A percentile compares a stretch with the other conserved stretches of the same genome.
phyloP scores from a whole-genome alignment of 2,113 vertebrate genomes.

The Muntiacus muntjak region DNA sequence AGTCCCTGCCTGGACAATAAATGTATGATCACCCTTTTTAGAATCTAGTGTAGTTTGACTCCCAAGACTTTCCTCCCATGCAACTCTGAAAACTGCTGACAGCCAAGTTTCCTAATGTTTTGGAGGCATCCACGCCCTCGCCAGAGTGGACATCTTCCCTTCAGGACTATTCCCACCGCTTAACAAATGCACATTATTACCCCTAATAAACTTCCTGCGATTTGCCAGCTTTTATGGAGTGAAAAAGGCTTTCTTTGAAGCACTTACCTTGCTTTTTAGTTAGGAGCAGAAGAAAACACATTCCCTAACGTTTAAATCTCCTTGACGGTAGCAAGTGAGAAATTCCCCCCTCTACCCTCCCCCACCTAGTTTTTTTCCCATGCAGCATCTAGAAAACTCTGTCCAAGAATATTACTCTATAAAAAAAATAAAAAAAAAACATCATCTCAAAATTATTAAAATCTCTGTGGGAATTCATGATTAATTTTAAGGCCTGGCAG shows the following conservation, averaged over 20 bases:
- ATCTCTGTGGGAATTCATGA: conserved; percentile 93
- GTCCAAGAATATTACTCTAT: conserved; percentile 86
- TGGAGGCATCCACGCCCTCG: background rate
- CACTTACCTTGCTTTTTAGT: conserved; percentile 78
- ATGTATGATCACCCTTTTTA: background rate
- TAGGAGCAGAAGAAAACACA: conserved; percentile 78
- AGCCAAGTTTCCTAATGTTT: background rate
- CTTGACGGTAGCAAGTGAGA: conserved; percentile 75
- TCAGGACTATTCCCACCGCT: conserved; percentile 49
- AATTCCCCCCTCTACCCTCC: conserved; percentile 65
- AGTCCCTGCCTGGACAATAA: background rate
- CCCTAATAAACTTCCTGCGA: conserved; percentile 71
- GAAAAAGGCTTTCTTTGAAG: conserved; percentile 78
- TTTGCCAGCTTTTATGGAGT: conserved; percentile 74
- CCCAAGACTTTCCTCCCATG: background rate
- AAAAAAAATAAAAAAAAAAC: conserved; percentile 49
- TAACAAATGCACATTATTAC: conserved; percentile 22
- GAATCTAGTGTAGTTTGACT: background rate
- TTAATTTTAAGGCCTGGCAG: conserved; percentile 93
- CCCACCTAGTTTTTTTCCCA: conserved; percentile 60
- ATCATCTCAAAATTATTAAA: conserved; percentile 92
- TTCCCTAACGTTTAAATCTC: conserved; percentile 63
- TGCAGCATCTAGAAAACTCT: conserved; percentile 83
- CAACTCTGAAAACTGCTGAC: background rate
- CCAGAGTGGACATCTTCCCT: conserved; percentile 49